phyloP scores from a whole-genome alignment of 2,888 invertebrate genomes.

The Andrena marginata region DNA sequence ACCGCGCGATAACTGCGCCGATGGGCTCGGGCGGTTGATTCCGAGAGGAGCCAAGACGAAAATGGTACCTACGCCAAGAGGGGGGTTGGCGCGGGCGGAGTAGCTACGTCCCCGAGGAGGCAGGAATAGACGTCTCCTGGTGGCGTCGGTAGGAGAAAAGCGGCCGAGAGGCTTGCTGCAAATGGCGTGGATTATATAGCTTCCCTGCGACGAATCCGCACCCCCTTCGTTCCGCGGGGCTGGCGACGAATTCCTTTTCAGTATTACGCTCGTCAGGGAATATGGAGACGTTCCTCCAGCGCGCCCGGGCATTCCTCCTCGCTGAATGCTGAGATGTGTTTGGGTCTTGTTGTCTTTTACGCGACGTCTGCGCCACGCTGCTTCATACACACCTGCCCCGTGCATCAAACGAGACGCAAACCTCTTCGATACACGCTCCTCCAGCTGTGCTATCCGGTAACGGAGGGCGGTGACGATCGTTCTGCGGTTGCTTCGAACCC shows the following conservation, averaged over 20 bases:
- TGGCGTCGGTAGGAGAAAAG: slow-evolving; percentile 31
- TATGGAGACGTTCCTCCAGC: slow-evolving; percentile 12
- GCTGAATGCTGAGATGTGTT: neutral
- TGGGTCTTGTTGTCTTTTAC: slow-evolving; percentile 36
- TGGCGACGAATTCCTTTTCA: slow-evolving; percentile 53
- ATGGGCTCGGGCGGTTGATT: slow-evolving; percentile 39
- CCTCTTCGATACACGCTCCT: neutral
- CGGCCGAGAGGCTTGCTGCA: slow-evolving; percentile 52
- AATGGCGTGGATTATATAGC: slow-evolving; percentile 67
- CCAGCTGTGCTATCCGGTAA: neutral
- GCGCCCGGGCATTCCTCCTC: neutral
- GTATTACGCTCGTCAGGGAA: slow-evolving; percentile 33
- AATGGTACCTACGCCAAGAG: neutral
- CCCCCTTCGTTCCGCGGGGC: slow-evolving; percentile 32
- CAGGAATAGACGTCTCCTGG: slow-evolving; percentile 28
- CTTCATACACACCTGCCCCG: slow-evolving; percentile 25
- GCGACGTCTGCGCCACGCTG: neutral
- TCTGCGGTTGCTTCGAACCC: neutral
- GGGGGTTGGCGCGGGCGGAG: neutral
- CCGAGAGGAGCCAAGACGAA: slow-evolving; percentile 4
- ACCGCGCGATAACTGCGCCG: slow-evolving; percentile 63
- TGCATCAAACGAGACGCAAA: neutral
- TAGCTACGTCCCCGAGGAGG: neutral
- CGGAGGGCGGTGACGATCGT: slow-evolving; percentile 15
- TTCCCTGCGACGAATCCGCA: slow-evolving; percentile 46